Base-by-base conservation (phyloP, 2,888 invertebrate genomes). In the Idaea straminata region DNA sequence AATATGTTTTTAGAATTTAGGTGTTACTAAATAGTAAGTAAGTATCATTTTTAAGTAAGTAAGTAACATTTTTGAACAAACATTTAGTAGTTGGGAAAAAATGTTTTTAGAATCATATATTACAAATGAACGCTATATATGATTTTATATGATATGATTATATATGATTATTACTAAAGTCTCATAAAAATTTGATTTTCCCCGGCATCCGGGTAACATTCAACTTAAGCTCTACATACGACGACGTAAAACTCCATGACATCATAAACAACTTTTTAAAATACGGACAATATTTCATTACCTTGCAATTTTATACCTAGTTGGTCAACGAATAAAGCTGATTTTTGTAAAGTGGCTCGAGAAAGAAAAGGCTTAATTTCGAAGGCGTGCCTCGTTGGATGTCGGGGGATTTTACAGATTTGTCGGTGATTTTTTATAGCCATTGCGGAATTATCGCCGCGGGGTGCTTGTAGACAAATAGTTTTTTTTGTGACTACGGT, bases 301-400 rank as follows among this genome's bases (percentile, higher is more conserved):
- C 10, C 61, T 5, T 61, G 62, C 64, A 38, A 76, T 74, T 67
- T 73, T n/a, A 64, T 63, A 71, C 76, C 69, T 81, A 72, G 34
- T 0, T 0, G 0, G 0, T 38, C 15, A 3, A 0, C 0, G 0
- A 0, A 34, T 75, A 83, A 35, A 70, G 80, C 74, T 64, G 7
- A 62, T 36, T 77, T 79, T 86, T 4, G 16, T 16, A 16, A 70
- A 72, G 34, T 13, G 7, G 10, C 67, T 36, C 13, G 60, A 65
- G 63, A 75, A 74, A 75, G 77, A 84, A 87, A 87, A 87, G 85
- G 88, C 85, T 90, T 91, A 91, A 91, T 90, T 90, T 91, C 80
- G 84, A 87, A 89, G 87, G 88, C 92, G 91, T 92, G 91, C 89
- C 84, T 88, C 86, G 89, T 89, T 91, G 89, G 83, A 81, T 78